Evolutionary conservation across 2,797 vertebrate species (phyloP), one percentile per base, ranked within the genome.

Genomic region (Sus cebifrons): DNA sequence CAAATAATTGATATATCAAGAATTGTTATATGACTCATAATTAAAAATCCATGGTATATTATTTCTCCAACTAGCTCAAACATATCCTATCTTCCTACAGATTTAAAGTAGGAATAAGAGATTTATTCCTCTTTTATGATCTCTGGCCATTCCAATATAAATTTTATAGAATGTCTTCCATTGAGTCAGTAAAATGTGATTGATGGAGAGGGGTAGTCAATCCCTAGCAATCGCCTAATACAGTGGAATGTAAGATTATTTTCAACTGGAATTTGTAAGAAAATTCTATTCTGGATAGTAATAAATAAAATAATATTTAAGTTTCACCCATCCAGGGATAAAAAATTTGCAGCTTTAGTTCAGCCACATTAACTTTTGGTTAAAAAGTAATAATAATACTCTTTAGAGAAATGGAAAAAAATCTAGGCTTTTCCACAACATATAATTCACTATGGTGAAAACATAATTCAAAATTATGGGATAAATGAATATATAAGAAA

Each of bases 211-310:
- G 17, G 78, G 2, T 23, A 25, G 44, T 20, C 74, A 94, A 71
- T 67, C 9, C 0, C 1, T 73, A 75, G 36, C 2, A 36, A 36
- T 71, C 6, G 92, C 17, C 73, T 81, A 86, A 81, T 36, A 97
- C 88, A 86, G 18, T 78, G 3, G 79, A 86, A 92, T 79, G 18
- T 29, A 91, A 75, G 44, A 23, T 56, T 73, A 79, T 44, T 2
- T 89, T 97, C 84, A n/a, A 75, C 90, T 96, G 96, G 9, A n/a
- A 56, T 90, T 92, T 81, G 54, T 25, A 23, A 62, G 29, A 23
- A 97, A 97, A 92, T 44, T 74, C 65, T 86, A 8, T 21, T 89
- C 89, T 91, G 27, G 88, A 94, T n/a, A 96, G 90, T 16, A 65
- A 73, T 2, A 23, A 54, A 1, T n/a, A 29, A 67, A 58, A 36